phyloP scores from a whole-genome alignment of 2,888 invertebrate genomes.

The Lapara coniferarum region DNA sequence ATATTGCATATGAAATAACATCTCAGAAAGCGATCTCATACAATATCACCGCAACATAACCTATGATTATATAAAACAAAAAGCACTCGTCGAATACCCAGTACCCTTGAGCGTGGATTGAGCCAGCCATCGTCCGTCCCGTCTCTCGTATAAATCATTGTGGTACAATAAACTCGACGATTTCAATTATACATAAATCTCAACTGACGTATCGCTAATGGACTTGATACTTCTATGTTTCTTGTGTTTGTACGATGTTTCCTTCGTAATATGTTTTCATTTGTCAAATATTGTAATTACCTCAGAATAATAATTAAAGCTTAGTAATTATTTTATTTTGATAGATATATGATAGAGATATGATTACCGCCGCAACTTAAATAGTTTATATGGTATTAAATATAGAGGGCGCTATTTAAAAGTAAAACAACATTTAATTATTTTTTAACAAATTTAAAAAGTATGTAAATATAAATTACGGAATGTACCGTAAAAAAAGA shows the following conservation, averaged over 20 bases:
- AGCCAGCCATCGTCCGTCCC: slow-evolving; percentile 45
- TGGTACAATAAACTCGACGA: slow-evolving; percentile 73
- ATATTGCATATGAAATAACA: not conserved
- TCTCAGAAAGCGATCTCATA: not conserved
- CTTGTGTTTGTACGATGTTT: slow-evolving; percentile 29
- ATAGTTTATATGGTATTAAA: not conserved
- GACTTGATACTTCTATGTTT: slow-evolving; percentile 61
- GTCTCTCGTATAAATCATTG: slow-evolving; percentile 66
- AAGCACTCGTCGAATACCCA: not conserved
- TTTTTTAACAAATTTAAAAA: not conserved
- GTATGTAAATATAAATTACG: not conserved
- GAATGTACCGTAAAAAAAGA: slow-evolving; percentile 27
- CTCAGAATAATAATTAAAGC: too few species aligned
- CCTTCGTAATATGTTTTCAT: slow-evolving; percentile 3
- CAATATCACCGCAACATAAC: too few species aligned
- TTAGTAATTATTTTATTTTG: not conserved
- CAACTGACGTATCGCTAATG: slow-evolving; percentile 67
- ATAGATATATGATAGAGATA: too few species aligned
- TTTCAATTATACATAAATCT: slow-evolving; percentile 83
- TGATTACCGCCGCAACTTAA: not conserved
- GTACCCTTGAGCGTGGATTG: slow-evolving; percentile 56
- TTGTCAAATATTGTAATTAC: slow-evolving; percentile 1
- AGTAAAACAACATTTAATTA: not conserved
- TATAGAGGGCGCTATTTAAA: not conserved
- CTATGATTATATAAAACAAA: not conserved